Base-by-base conservation (phyloP, 2,113 vertebrate species). In the Erpornis zantholeuca region DNA sequence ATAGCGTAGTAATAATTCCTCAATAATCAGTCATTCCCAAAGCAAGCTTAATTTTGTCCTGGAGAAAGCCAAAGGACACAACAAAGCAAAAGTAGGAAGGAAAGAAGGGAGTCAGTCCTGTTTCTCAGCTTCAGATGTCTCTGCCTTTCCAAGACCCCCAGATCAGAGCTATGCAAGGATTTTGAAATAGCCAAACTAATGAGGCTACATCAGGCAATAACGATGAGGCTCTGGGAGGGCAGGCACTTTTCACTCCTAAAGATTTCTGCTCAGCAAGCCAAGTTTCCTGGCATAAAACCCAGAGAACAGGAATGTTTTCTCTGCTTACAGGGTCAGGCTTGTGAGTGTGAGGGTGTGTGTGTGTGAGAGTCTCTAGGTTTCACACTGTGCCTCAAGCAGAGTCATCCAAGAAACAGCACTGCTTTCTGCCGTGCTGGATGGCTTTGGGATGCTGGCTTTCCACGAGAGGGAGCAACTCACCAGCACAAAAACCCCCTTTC, bases 391-490 rank as follows among this genome's bases (percentile, higher is more conserved):
- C 94, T 88, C 69, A 12, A 82, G 47, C 71, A 69, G 54, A 79
- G 56, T 9, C 21, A 68, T 53, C 86, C 77, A 80, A 93, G 79
- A 77, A 77, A 11, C 59, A 0, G 52, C 88, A 42, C 42, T 0
- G 28, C 61, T 94, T 61, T 91, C 31, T 7, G 36, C 36, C 0
- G 29, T 8, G 7, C 65, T 3, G 25, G 50, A 52, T 16, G 61
- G 45, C 79, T 80, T 76, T 15, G 44, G 71, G 72, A 38, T 50
- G 68, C 88, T 7, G 6, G 61, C 25, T 76, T 64, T 82, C 97
- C 98, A 98, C 98, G 97, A 98, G 98, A 98, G 98, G 98, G 98
- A 97, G 98, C 98, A 98, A 88, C 94, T 96, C 97, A 97, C 98
- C 97, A 98, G 97, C 97, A 87, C 92, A 98, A 98, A 97, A 84